These are phyloP conservation scores for Crypturellus tataupa DNA, from an alignment of 2,797 vertebrate species.

Conservation along the genomic window DNA sequence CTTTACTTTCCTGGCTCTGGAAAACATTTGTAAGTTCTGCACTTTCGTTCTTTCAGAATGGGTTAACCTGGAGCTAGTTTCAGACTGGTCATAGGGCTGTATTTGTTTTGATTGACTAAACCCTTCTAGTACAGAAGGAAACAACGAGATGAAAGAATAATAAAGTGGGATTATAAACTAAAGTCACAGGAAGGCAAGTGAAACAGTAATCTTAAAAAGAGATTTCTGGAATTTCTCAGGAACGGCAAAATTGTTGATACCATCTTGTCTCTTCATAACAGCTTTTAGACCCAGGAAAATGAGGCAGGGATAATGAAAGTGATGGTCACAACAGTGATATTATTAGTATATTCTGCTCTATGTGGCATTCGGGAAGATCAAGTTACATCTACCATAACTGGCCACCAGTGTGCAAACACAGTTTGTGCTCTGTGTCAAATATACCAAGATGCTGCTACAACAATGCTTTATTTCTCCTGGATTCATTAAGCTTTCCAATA, in stretches of 20 bases:
- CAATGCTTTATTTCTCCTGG: not conserved
- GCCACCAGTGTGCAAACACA: rapidly evolving
- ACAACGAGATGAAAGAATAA: not conserved
- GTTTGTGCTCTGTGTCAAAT: not conserved
- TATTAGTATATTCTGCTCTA: not conserved
- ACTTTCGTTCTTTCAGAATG: not conserved
- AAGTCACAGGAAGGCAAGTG: not conserved
- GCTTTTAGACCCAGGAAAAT: not conserved
- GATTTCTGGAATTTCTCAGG: not conserved
- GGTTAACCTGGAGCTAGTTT: not conserved
- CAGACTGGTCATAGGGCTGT: not conserved
- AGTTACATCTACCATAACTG: not conserved
- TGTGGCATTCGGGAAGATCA: not conserved
- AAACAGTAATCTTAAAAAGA: not conserved
- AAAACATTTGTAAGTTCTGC: not conserved
- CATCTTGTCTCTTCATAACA: not conserved
- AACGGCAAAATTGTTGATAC: not conserved
- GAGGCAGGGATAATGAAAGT: not conserved
- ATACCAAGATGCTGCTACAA: not conserved
- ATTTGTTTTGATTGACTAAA: not conserved
- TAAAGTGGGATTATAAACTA: not conserved
- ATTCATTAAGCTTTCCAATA: not conserved
- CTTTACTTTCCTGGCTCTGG: not conserved
- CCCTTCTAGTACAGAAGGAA: not conserved
- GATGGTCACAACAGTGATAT: not conserved